phyloP scores from a whole-genome alignment of 1,140 invertebrate species.

The Cyrtorhinus lividipennis region DNA sequence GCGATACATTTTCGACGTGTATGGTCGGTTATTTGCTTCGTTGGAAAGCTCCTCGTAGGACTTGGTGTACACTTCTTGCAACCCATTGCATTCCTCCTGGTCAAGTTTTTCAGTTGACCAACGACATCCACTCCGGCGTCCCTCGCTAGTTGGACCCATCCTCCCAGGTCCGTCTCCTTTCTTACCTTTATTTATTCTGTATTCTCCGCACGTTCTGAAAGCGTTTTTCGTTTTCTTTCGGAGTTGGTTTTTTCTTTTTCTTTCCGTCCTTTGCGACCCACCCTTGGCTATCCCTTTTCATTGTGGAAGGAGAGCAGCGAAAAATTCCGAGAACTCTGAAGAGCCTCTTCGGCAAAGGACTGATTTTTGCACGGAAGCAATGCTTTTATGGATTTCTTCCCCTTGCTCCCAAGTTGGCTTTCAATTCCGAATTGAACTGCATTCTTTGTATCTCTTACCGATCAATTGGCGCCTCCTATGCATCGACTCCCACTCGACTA shows the following conservation, averaged over 20 bases:
- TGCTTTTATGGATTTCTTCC: too few species aligned
- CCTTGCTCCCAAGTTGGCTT: too few species aligned
- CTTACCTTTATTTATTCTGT: constrained; percentile 4
- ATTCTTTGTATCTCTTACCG: too few species aligned
- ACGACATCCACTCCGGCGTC: background rate
- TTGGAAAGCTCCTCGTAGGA: background rate
- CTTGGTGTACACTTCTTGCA: constrained; percentile 4
- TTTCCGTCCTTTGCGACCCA: background rate
- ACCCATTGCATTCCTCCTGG: constrained; percentile 7
- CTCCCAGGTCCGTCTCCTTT: background rate
- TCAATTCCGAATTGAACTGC: too few species aligned
- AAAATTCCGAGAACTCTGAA: too few species aligned
- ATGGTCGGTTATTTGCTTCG: constrained; percentile 5
- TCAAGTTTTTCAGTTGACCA: constrained; percentile 4
- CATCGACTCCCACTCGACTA: too few species aligned
- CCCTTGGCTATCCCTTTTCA: too few species aligned
- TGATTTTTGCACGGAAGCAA: too few species aligned
- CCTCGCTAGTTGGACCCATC: background rate
- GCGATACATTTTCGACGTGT: background rate
- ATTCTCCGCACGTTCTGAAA: background rate
- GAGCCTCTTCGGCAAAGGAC: too few species aligned
- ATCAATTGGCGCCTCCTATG: too few species aligned
- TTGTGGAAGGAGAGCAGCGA: too few species aligned
- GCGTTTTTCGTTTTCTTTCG: constrained; percentile 5
- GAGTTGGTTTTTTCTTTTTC: background rate